Conservation (phyloP, 2,113 vertebrate species). For the Hypanus sabinus region DNA sequence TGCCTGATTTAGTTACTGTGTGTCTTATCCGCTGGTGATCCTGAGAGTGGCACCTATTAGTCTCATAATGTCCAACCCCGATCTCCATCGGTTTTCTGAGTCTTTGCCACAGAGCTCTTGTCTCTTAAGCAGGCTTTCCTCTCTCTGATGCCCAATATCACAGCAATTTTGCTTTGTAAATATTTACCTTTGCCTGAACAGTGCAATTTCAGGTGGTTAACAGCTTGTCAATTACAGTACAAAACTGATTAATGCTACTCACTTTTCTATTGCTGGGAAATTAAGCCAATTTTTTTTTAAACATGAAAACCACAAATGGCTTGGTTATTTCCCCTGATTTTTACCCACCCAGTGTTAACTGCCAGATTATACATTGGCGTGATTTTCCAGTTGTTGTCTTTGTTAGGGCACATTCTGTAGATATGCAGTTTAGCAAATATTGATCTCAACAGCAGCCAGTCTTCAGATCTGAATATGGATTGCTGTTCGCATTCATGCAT, state of each 20-base stretch:
- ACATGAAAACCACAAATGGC: not conserved
- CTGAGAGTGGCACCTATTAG: not conserved
- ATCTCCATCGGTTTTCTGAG: not conserved
- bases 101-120: not conserved
- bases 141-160: not conserved
- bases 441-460: too few species aligned
- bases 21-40: too few species aligned
- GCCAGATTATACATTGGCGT: not conserved
- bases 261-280: not conserved
- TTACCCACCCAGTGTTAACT: not conserved
- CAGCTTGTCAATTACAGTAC: not conserved
- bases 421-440: too few species aligned
- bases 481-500: too few species aligned
- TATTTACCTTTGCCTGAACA: not conserved
- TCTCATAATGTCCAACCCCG: not conserved
- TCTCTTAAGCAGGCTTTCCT: not conserved
- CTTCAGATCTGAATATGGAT: too few species aligned
- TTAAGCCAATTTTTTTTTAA: not conserved
- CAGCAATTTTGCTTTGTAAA: not conserved
- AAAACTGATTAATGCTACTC: not conserved
- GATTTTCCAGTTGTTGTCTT: not conserved
- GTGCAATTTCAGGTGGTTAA: not conserved
- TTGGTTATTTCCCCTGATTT: not conserved
- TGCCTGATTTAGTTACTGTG: not conserved
- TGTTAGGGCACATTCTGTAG: too few species aligned